phyloP scores from a whole-genome alignment of 2,888 invertebrate genomes.

The Scaptodrosophila latifasciaeformis region DNA sequence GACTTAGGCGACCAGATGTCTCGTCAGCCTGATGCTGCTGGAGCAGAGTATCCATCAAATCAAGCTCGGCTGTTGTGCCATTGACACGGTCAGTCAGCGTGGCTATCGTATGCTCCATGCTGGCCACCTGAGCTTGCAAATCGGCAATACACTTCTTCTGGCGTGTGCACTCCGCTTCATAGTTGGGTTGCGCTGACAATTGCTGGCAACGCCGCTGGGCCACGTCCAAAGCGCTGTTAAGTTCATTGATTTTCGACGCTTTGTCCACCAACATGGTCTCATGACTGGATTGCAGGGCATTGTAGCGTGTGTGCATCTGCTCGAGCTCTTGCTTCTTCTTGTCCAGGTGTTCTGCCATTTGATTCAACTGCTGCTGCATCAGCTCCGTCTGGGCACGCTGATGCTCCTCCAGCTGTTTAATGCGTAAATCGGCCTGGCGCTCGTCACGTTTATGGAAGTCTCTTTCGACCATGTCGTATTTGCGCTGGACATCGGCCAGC shows the following conservation, averaged over 20 bases:
- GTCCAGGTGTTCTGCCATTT: constrained; percentile 73
- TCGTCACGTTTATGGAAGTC: constrained; percentile 69
- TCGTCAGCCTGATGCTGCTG: constrained; percentile 69
- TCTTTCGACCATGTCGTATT: constrained; percentile 72
- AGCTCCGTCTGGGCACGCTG: constrained; percentile 76
- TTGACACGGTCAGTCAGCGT: constrained; percentile 65
- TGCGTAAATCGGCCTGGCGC: constrained; percentile 65
- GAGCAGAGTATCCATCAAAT: constrained; percentile 71
- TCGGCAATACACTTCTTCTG: constrained; percentile 62
- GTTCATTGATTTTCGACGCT: constrained; percentile 79
- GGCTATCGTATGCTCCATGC: constrained; percentile 69
- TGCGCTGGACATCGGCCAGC: constrained; percentile 76
- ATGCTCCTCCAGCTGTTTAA: constrained; percentile 76
- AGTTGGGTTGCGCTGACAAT: constrained; percentile 62
- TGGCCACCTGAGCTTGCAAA: constrained; percentile 65
- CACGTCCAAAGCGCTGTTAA: constrained; percentile 79
- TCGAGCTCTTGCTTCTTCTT: constrained; percentile 77
- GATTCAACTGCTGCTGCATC: constrained; percentile 76
- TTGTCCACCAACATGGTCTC: constrained; percentile 80
- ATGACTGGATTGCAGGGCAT: constrained; percentile 78
- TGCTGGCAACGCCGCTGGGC: constrained; percentile 77
- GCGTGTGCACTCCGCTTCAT: constrained; percentile 65
- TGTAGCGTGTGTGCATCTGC: constrained; percentile 77
- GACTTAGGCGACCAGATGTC: constrained; percentile 52
- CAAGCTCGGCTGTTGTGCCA: constrained; percentile 70